A percentile compares a stretch with the other conserved stretches of the same genome.
These are phyloP conservation scores for Trematomus loennbergii DNA, from an alignment of 2,113 vertebrate species.

Conservation along the genomic window DNA sequence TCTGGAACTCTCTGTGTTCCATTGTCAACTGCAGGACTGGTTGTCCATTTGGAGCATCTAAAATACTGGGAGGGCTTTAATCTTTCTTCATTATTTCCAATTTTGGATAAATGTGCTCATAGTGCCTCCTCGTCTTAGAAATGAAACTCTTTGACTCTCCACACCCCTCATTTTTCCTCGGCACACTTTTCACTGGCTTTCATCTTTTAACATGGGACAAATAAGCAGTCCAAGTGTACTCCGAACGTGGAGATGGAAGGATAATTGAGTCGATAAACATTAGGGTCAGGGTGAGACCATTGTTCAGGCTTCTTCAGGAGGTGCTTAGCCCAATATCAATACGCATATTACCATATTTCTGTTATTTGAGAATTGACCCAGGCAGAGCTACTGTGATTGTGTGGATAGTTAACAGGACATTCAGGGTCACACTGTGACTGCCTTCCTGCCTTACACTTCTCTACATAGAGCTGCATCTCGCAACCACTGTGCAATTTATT, in stretches of 20 bases:
- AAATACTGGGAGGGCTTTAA: slow-evolving; percentile 88
- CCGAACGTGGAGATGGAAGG: slow-evolving; percentile 82
- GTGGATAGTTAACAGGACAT: slow-evolving; percentile 62
- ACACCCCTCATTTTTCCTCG: slow-evolving; percentile 64
- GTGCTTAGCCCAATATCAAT: slow-evolving; percentile 72
- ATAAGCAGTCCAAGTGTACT: slow-evolving; percentile 75
- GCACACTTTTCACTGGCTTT: slow-evolving; percentile 83
- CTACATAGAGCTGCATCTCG: slow-evolving; percentile 40
- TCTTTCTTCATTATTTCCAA: slow-evolving; percentile 90
- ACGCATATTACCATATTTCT: slow-evolving; percentile 75
- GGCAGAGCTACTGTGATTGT: slow-evolving; percentile 64
- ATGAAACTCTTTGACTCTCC: slow-evolving; percentile 85
- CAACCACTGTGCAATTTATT: slow-evolving; percentile 66
- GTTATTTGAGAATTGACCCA: slow-evolving; percentile 74
- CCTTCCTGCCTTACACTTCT: slow-evolving; percentile 30
- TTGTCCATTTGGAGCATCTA: slow-evolving; percentile 85
- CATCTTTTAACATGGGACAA: slow-evolving; percentile 80
- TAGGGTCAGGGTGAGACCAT: slow-evolving; percentile 79
- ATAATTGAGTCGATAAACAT: slow-evolving; percentile 86
- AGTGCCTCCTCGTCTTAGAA: slow-evolving; percentile 80
- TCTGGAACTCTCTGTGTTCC: slow-evolving; percentile 79
- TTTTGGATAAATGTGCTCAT: slow-evolving; percentile 87
- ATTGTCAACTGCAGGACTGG: slow-evolving; percentile 80
- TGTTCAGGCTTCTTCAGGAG: slow-evolving; percentile 69
- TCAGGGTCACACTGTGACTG: slow-evolving; percentile 53